Percentiles rank a stretch among this genome's conserved stretches.
phyloP scores from a whole-genome alignment of 35 echinoderm and acorn worm species.

The Apostichopus californicus region DNA sequence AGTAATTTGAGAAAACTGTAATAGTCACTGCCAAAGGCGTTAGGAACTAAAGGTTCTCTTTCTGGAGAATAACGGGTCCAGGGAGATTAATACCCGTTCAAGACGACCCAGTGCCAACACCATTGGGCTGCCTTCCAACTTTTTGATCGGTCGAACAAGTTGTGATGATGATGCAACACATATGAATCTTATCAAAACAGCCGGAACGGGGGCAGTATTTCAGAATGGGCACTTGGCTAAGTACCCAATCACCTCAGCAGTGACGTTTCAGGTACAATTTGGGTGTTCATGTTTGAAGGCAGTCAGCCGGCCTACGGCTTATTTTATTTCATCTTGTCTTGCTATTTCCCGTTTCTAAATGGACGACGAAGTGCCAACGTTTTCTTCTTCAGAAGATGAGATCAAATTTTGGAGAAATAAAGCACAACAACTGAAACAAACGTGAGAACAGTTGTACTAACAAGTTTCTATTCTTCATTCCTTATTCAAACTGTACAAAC shows the following conservation, averaged over 20 bases:
- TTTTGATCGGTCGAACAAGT: too few relatives aligned
- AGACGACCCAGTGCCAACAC: too few relatives aligned
- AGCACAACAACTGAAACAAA: conserved; percentile 13
- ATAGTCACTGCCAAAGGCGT: too few relatives aligned
- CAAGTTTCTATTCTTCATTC: neutral
- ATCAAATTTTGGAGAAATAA: conserved; percentile 24
- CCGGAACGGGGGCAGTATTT: neutral
- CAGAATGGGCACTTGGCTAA: neutral
- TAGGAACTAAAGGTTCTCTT: too few relatives aligned
- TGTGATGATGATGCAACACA: too few relatives aligned
- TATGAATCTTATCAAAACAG: too few relatives aligned
- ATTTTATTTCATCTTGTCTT: neutral
- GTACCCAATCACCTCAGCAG: neutral
- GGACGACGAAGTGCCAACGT: conserved; percentile 14
- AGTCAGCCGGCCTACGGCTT: neutral
- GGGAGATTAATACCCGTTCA: too few relatives aligned
- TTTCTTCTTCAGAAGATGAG: conserved; percentile 6
- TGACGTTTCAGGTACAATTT: neutral
- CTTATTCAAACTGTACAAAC: neutral
- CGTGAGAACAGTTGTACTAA: neutral
- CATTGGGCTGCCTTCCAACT: too few relatives aligned
- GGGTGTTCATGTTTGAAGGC: neutral
- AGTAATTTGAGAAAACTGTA: too few relatives aligned
- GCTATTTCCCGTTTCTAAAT: neutral
- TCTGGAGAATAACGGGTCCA: too few relatives aligned